These are phyloP conservation scores for Trichopria drosophilae DNA, from an alignment of 2,888 invertebrate genomes.

Conservation along the genomic window DNA sequence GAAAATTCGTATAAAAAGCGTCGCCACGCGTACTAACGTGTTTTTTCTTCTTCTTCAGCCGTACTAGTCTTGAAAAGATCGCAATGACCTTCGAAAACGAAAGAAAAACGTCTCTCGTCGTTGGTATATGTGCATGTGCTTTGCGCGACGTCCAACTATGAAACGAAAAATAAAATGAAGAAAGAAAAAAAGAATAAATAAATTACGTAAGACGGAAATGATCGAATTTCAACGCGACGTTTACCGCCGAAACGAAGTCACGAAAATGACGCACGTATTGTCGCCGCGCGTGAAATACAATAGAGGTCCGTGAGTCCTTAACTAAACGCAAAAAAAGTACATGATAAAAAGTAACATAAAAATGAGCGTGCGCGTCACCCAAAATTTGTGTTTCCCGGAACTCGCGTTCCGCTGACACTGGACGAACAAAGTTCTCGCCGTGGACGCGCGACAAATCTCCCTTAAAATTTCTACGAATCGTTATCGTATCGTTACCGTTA, in stretches of 20 bases:
- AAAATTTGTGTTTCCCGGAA: no score
- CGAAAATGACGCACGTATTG: no score
- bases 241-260: no score
- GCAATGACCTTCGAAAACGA: slow-evolving; percentile 21
- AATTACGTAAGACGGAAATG: not conserved
- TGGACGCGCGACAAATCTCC: no score
- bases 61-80: slow-evolving; percentile 22
- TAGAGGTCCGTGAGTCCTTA: no score
- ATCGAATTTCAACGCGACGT: no score
- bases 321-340: no score
- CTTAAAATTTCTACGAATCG: slow-evolving; percentile 42
- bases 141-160: not conserved
- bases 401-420: no score
- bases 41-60: slow-evolving; percentile 25
- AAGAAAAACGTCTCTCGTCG: not conserved
- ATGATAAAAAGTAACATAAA: no score
- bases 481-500: slow-evolving; percentile 32
- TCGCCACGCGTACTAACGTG: slow-evolving; percentile 53
- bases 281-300: no score
- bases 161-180: slow-evolving; percentile 4
- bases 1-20: slow-evolving; percentile 59
- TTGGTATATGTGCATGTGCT: not conserved
- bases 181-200: not conserved
- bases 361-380: no score
- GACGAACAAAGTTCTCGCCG: no score